Base-by-base conservation (phyloP, 2,113 vertebrate species). In the Montifringilla adamsi region DNA sequence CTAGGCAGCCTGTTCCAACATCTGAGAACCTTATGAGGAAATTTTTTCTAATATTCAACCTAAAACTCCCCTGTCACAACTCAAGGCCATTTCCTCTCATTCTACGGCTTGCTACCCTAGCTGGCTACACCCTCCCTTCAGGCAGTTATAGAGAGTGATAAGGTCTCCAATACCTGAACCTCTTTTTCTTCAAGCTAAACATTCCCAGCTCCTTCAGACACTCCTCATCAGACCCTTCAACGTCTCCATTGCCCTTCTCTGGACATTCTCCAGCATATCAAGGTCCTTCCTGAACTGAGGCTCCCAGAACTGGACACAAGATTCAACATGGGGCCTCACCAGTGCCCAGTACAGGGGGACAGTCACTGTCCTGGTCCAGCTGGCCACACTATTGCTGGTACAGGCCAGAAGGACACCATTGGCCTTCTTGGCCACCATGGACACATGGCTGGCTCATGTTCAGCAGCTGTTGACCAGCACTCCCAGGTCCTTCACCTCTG, bases 391-490 rank as follows among this genome's bases (percentile, higher is more conserved):
- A 6, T 7, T 74, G 12, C 33, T 74, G 27, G 6, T 13, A 20
- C 2, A 58, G 33, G 4, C 17, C 17, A 49, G 59, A 27, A 37
- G 35, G 30, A 10, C 52, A 31, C 23, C 15, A 3, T 0, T 50
- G 37, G 7, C 28, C 15, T 39, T 59, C 44, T 46, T 46, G 39
- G 28, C 10, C 20, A 20, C 15, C 12, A 9, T 2, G 7, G 37
- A 33, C 28, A 39, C 12, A 16, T 4, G 5, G 46, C 17, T 59
- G 62, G 43, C 11, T 59, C 21, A 9, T 14, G 21, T 27, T 59
- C 53, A 50, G 62, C 6, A 1, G 2, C 15, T 47, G 30, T 30
- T 0, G 0, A 16, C 2, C 30, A 75, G 20, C 19, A 66, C 3
- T 2, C 10, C 10, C 37, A 37, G 8, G 12, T 43, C 3, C 31